Percentiles rank a stretch among this genome's conserved stretches.
These are phyloP conservation scores for Octopus bimaculoides DNA, from an alignment of 1,140 invertebrate species.

Conservation along the genomic window DNA sequence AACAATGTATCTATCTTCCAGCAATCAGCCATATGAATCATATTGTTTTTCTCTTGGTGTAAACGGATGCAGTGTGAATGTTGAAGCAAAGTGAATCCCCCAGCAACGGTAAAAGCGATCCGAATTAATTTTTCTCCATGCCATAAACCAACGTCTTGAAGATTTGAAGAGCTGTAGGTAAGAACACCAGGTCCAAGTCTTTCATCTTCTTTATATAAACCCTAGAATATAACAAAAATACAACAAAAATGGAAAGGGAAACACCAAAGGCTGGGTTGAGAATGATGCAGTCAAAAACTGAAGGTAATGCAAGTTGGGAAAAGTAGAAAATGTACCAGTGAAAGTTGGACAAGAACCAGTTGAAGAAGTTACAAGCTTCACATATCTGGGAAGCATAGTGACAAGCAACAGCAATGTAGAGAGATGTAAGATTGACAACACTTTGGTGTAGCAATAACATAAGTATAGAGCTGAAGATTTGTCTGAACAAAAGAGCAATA, in stretches of 20 bases:
- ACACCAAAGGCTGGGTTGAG: neutral
- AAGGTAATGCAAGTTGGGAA: neutral
- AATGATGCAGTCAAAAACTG: neutral
- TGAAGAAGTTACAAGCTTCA: neutral
- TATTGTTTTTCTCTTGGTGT: conserved; percentile 33
- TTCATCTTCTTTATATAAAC: conserved; percentile 54
- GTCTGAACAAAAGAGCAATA: no score
- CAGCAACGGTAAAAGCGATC: conserved; percentile 32
- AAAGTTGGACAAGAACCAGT: neutral
- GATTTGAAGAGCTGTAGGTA: conserved; percentile 44
- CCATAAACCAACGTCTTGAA: conserved; percentile 55
- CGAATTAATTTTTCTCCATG: conserved; percentile 49
- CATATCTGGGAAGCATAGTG: neutral
- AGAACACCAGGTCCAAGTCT: conserved; percentile 53
- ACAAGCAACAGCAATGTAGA: neutral
- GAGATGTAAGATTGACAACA: no score
- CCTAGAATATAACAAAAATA: conserved; percentile 38
- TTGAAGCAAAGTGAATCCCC: conserved; percentile 44
- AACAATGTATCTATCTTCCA: conserved; percentile 15
- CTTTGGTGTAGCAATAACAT: no score
- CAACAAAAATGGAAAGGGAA: neutral
- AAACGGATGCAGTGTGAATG: conserved; percentile 49
- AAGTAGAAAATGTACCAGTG: neutral
- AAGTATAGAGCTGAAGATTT: no score
- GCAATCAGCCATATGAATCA: neutral